Conservation (phyloP, 1,140 invertebrate genomes). For the Achroia grisella region DNA sequence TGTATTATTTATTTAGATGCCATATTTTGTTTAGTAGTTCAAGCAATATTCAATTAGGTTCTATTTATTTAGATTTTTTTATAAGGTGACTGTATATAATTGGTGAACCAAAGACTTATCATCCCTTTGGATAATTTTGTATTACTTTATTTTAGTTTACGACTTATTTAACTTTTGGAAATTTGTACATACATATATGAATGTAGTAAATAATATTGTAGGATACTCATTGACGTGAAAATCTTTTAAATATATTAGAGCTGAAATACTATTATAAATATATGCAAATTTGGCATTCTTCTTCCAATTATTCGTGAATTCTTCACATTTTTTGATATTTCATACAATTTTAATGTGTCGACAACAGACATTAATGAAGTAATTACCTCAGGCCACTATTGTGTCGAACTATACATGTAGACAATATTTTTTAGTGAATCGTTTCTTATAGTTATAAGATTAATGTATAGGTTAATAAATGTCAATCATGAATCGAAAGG, state of each 20-base stretch:
- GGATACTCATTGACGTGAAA: slow-evolving; percentile 27
- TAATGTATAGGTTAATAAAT: slow-evolving; percentile 5
- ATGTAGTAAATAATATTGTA: slow-evolving; percentile 10
- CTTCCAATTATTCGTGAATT: slow-evolving; percentile 6
- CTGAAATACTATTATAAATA: slow-evolving; percentile 25
- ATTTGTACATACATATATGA: slow-evolving; percentile 19
- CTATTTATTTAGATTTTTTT: slow-evolving; percentile 41
- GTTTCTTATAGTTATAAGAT: slow-evolving; percentile 7
- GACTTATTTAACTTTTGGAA: slow-evolving; percentile 10
- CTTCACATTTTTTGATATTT: slow-evolving; percentile 11
- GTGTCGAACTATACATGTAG: neutral
- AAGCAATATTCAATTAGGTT: slow-evolving; percentile 50
- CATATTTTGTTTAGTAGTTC: slow-evolving; percentile 50
- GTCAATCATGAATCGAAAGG: slow-evolving; percentile 4
- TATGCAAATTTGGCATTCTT: slow-evolving; percentile 35
- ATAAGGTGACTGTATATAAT: slow-evolving; percentile 53
- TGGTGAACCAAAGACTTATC: slow-evolving; percentile 62
- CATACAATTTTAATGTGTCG: neutral
- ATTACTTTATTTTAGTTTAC: slow-evolving; percentile 4
- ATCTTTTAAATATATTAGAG: slow-evolving; percentile 26
- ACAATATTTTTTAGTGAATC: slow-evolving; percentile 3
- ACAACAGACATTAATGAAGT: no score
- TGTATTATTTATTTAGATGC: slow-evolving; percentile 71
- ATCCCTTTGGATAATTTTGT: slow-evolving; percentile 47
- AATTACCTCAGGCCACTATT: no score